Conservation (phyloP, 2,113 vertebrate species). For the Mobula birostris region DNA sequence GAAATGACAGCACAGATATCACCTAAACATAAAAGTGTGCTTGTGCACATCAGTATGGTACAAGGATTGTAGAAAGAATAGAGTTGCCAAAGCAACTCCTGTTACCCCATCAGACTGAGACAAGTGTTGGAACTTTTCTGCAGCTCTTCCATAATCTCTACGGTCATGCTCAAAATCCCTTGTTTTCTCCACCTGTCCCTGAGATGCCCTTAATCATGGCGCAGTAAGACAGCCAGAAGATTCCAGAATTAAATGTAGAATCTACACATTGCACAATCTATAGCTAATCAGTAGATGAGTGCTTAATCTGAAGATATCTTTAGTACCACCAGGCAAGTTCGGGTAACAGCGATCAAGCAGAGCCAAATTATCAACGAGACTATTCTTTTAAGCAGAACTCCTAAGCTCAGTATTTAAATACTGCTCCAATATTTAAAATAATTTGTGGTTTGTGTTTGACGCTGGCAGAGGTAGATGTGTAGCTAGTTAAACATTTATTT, state of each 20-base stretch:
- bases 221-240: background rate
- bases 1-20: too few relatives aligned
- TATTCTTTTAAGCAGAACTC: background rate
- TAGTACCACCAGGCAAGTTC: background rate
- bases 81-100: too few relatives aligned
- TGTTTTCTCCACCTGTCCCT: too few relatives aligned
- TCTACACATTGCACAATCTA: background rate
- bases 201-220: too few relatives aligned
- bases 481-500: too few relatives aligned
- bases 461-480: background rate
- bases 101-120: background rate
- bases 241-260: background rate
- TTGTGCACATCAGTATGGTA: too few relatives aligned
- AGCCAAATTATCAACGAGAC: background rate
- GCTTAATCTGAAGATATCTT: background rate
- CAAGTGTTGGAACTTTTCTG: background rate
- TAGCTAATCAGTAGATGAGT: background rate
- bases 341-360: background rate
- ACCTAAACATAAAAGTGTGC: background rate
- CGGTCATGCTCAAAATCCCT: background rate
- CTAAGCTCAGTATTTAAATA: too few relatives aligned
- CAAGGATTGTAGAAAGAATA: background rate
- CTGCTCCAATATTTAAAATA: background rate
- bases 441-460: background rate
- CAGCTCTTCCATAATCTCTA: background rate